phyloP scores from a whole-genome alignment of 2,113 vertebrate species.

The Anarhynchus alexandrinus region DNA sequence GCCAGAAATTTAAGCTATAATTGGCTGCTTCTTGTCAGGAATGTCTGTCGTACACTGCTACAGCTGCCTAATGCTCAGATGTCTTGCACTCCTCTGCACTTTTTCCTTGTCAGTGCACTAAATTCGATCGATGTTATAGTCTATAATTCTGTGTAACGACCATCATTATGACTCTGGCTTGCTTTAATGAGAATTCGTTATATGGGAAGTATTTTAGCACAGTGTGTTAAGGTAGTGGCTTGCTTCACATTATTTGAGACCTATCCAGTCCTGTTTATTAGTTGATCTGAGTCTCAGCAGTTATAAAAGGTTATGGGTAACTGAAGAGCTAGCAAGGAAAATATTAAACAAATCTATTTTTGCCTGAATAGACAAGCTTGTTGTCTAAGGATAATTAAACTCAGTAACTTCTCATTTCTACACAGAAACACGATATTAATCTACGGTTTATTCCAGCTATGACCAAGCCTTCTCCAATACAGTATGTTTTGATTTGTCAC shows the following conservation, averaged over 20 bases:
- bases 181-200: slow-evolving; percentile 70
- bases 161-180: slow-evolving; percentile 66
- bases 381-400: not conserved
- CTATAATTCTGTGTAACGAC: slow-evolving; percentile 74
- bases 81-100: slow-evolving; percentile 64
- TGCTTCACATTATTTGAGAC: not conserved
- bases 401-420: not conserved
- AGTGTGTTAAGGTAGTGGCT: not conserved
- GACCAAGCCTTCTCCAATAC: not conserved
- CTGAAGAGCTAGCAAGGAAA: not conserved
- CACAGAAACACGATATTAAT: not conserved
- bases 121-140: slow-evolving; percentile 65
- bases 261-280: not conserved
- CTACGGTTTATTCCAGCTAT: not conserved
- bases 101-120: slow-evolving; percentile 68
- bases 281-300: not conserved
- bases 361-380: not conserved
- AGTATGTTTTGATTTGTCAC: not conserved
- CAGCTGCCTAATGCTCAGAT: slow-evolving; percentile 78
- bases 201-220: not conserved
- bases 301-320: not conserved
- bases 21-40: slow-evolving; percentile 86
- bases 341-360: not conserved
- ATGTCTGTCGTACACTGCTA: slow-evolving; percentile 74
- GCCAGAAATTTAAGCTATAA: slow-evolving; percentile 85